Conservation (phyloP, 2,888 invertebrate genomes). For the Lepidochrysops patricia region DNA sequence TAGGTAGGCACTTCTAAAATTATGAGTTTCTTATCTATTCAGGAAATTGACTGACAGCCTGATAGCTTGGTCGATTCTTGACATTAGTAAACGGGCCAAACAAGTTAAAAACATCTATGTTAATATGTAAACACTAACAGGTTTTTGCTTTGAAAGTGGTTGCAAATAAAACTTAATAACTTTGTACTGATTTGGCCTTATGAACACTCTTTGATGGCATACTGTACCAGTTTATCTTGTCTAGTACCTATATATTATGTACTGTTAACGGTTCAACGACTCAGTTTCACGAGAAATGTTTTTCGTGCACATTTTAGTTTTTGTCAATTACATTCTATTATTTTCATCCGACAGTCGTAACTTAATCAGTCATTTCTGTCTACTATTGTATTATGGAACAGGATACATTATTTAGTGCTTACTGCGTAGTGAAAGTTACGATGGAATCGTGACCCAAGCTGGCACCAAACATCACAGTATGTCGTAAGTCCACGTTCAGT, state of each 20-base stretch:
- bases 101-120: neutral
- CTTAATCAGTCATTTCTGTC: neutral
- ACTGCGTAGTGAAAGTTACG: constrained; percentile 56
- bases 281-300: neutral
- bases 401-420: neutral
- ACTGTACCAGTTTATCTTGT: neutral
- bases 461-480: constrained; percentile 29
- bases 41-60: neutral
- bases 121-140: neutral
- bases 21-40: neutral
- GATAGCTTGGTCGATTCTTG: neutral
- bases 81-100: neutral
- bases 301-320: too few species aligned
- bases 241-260: too few species aligned
- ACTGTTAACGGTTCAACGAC: too few species aligned
- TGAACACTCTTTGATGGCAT: too few species aligned
- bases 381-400: neutral
- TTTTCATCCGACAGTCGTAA: too few species aligned
- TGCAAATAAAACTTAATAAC: neutral
- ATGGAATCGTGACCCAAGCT: constrained; percentile 29
- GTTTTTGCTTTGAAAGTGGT: neutral
- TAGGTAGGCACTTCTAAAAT: neutral
- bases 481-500: constrained; percentile 45
- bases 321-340: too few species aligned
- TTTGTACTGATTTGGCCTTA: neutral